Base-by-base conservation (phyloP, 64 coral and sea anemone genomes). In the Stylophora pistillata region DNA sequence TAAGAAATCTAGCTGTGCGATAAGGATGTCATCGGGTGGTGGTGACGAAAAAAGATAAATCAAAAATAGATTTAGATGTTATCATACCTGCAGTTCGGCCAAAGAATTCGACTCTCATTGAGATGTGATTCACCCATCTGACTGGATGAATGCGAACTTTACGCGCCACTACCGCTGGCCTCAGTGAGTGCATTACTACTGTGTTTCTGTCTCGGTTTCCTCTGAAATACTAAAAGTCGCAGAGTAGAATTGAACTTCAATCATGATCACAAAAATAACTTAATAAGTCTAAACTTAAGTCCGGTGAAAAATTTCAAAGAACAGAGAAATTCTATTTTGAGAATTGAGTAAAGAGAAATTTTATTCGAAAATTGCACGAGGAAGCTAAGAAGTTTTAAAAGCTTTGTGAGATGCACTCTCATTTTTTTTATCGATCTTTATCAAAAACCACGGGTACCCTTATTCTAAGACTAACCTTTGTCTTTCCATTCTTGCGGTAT, bases 131-230 rank as follows among this genome's bases (percentile, higher is more conserved):
- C 23, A 76, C 72, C 85, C 85, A 93, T 55, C 75, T 74, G 21
- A 79, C 53, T 17, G 91, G 91, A 32, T 80, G 31, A 14, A 93
- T 71, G 15, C 91, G 83, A 6, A 93, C 29, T 30, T 81, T 78
- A 29, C 77, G 91, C 37, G 91, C 85, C 13, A 55, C 54, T 16
- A 93, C 82, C 1, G 55, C 68, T 5, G 91, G 91, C 26, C 65
- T 66, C 41, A 93, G 70, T 27, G 27, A 21, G 53, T 79, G 91
- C 77, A 88, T 37, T 5, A 93, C 85, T 10, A 93, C 75, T 23
- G 91, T 93, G 84, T 93, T 88, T 47, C 86, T 74, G 57, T 93
- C 85, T 15, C 76, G 57, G 74, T 88, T 93, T 61, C 85, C 91
- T 73, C 66, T 62, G 85, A 93, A 93, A 30, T 88, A 68, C 91